Conservation (phyloP, 2,797 vertebrate genomes). For the Dermochelys coriacea region DNA sequence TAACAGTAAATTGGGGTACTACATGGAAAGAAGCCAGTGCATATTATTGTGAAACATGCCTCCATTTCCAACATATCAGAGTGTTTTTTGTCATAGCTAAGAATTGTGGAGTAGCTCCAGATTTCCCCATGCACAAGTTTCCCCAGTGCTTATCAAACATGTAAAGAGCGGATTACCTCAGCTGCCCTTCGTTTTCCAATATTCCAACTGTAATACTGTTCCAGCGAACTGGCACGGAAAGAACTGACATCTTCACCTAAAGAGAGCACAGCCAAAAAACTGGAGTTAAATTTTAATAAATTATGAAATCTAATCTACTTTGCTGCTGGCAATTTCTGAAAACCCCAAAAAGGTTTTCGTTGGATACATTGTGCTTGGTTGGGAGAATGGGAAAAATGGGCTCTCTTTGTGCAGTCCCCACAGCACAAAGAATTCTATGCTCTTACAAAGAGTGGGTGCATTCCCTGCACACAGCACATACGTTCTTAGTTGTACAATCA, state of each 20-base stretch:
- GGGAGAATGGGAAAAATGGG: background rate
- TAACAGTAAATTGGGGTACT: background rate
- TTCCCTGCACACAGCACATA: background rate
- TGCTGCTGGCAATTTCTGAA: background rate
- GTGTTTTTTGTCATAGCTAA: background rate
- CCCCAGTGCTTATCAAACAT: slow-evolving; percentile 16
- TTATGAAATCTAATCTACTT: background rate
- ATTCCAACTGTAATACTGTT: slow-evolving; percentile 98
- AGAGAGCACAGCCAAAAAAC: slow-evolving; percentile 45
- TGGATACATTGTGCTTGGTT: background rate
- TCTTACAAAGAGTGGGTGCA: background rate
- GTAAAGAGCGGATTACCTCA: slow-evolving; percentile 78
- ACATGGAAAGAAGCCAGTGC: background rate
- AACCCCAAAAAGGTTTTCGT: background rate
- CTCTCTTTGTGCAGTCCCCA: background rate
- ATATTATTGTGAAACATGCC: background rate
- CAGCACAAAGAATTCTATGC: background rate
- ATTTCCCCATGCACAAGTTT: slow-evolving; percentile 18
- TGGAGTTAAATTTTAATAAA: background rate
- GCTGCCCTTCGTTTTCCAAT: slow-evolving; percentile 97
- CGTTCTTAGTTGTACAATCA: background rate
- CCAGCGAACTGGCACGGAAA: slow-evolving; percentile 92
- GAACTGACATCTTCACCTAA: slow-evolving; percentile 90
- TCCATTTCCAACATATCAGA: background rate
- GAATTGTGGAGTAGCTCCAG: background rate